These are phyloP conservation scores for Drosophila sordidapex DNA, from an alignment of 2,888 invertebrate genomes.

Conservation along the genomic window DNA sequence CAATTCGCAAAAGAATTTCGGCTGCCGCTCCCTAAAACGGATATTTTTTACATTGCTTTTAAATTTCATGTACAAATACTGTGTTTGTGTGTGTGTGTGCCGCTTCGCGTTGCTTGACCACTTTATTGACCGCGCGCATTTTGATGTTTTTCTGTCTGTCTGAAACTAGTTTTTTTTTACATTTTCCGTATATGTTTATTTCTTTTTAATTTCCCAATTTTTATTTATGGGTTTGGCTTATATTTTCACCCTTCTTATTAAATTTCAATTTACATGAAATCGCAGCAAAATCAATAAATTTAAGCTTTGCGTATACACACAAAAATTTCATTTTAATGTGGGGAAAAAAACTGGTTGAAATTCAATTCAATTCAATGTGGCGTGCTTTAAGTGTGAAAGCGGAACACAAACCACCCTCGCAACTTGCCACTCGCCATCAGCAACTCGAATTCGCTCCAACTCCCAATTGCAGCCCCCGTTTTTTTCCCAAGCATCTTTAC, in stretches of 20 bases:
- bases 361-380: constrained; percentile 53
- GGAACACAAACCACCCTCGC: constrained; percentile 72
- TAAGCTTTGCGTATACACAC: constrained; percentile 68
- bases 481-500: constrained; percentile 46
- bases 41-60: constrained; percentile 53
- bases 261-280: constrained; percentile 58
- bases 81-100: constrained; percentile 35
- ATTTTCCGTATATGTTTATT: constrained; percentile 6
- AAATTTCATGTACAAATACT: constrained; percentile 11
- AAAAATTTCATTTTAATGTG: constrained; percentile 27
- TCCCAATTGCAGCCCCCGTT: constrained; percentile 32
- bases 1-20: constrained; percentile 42
- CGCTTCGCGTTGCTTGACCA: constrained; percentile 78
- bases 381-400: constrained; percentile 69
- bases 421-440: constrained; percentile 7
- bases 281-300: constrained; percentile 73
- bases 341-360: constrained; percentile 56
- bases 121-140: constrained; percentile 78
- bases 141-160: constrained; percentile 51
- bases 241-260: constrained; percentile 58
- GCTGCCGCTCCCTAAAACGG: constrained; percentile 65
- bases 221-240: constrained; percentile 26
- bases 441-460: constrained; percentile 40
- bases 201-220: constrained; percentile 16
- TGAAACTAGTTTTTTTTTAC: constrained; percentile 65